Base-by-base conservation (phyloP, 1,140 invertebrate genomes). In the Condylostylus longicornis region DNA sequence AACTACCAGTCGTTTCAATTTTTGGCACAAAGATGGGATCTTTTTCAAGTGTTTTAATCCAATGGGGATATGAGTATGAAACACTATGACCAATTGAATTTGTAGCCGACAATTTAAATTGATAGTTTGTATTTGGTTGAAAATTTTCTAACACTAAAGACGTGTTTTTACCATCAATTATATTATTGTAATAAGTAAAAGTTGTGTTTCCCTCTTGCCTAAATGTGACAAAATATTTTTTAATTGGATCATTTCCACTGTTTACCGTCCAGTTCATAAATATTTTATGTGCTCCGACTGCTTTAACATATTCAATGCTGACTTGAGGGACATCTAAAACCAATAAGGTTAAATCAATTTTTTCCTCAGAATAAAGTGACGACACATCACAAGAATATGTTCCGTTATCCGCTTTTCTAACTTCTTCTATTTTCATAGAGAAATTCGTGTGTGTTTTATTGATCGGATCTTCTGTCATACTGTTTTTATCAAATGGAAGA, bases 251-350 rank as follows among this genome's bases (percentile, higher is more conserved):
- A 52, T 87, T 86, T 41, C 79, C 80, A 40, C 80, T 70, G 35
- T 76, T 71, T 0, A 83, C 63, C 0, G 82, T 86, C 82, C 82
- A 88, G 55, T 86, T 86, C 0, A 86, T 48, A 53, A 72, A 88
- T 31, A 88, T 74, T 54, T 76, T 74, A 10, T 68, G 66, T 10
- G 71, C 70, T 18, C 78, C 80, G 5, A 87, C 77, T 0, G 79
- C 71, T 55, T 80, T 82, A 2, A 80, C 72, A 35, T 72, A 74
- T 50, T 82, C 76, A 38, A 85, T 72, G 34, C 64, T 68, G 0
- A 85, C 67, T 50, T 74, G 69, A 3, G 83, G 82, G 42, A 69
- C 67, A 44, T 81, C 78, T 47, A 74, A 65, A 2, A 82, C 71
- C 38, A 77, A 67, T 1, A 82, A 53, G 10, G 44, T 45, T n/a